Evolutionary conservation across 2,888 invertebrate species (phyloP).

Genomic region (Odontothrips loti): DNA sequence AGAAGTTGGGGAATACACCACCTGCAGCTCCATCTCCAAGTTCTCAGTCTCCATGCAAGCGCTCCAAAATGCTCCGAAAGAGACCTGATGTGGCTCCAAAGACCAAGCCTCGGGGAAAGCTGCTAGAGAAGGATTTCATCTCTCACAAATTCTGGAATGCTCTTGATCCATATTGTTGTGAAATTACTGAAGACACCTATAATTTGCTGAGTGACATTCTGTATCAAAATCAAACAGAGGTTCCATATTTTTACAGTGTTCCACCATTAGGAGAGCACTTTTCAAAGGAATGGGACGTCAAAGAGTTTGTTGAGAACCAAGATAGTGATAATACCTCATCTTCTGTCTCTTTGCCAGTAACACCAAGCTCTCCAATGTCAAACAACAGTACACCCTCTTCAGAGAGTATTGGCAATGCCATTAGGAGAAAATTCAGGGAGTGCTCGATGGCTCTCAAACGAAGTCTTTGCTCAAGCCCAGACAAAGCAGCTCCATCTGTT

Average conservation of each 20-base stretch:
- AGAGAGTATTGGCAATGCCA: constrained; percentile 1
- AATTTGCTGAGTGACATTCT: neutral
- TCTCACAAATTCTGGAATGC: neutral
- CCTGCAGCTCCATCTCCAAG: neutral
- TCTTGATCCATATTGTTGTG: constrained; percentile 6
- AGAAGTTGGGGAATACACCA: neutral
- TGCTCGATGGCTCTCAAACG: neutral
- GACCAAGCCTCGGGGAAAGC: neutral
- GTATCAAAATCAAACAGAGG: constrained; percentile 3
- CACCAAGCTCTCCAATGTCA: neutral
- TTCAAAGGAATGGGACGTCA: neutral
- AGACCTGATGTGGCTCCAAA: neutral
- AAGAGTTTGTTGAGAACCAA: neutral
- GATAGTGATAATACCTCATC: neutral
- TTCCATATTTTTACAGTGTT: neutral
- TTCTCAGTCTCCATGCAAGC: neutral
- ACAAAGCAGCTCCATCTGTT: neutral
- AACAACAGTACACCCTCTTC: neutral
- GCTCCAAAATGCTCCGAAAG: constrained; percentile 3
- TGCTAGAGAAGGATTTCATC: neutral
- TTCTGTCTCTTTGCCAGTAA: neutral
- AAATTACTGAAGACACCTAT: neutral
- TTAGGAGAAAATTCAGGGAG: neutral
- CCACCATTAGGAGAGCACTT: neutral
- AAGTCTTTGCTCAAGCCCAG: neutral